These are phyloP conservation scores for Cardiocondyla obscurior DNA, from an alignment of 1,140 invertebrate species.

Conservation along the genomic window DNA sequence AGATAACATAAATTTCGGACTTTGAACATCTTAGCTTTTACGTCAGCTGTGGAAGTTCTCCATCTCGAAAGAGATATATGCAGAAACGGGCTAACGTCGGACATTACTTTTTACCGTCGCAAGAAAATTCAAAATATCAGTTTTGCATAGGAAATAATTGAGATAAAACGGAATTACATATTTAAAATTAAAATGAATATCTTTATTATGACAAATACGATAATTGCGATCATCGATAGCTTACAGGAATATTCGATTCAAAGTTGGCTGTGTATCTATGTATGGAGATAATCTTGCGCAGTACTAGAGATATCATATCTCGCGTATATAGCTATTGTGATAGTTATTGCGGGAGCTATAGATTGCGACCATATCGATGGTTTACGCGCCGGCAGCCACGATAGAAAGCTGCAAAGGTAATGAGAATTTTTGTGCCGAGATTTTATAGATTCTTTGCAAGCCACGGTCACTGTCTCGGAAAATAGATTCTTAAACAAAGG, in stretches of 20 bases:
- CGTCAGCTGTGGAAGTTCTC: no score
- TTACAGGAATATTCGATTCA: neutral
- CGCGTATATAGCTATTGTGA: neutral
- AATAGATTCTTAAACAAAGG: constrained; percentile 57
- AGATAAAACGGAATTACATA: no score
- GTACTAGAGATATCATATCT: neutral
- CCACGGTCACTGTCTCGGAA: constrained; percentile 27
- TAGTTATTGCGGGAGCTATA: neutral
- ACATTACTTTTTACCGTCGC: no score
- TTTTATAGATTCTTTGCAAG: constrained; percentile 41
- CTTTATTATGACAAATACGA: neutral
- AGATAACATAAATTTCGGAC: neutral
- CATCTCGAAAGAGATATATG: no score
- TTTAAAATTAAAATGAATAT: neutral
- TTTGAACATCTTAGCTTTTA: neutral
- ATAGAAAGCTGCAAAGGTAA: neutral
- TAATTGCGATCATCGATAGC: neutral
- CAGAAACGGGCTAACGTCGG: no score
- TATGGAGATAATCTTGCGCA: neutral
- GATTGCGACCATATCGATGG: neutral
- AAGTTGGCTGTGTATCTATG: neutral
- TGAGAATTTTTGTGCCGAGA: constrained; percentile 34
- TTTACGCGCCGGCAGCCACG: constrained; percentile 17
- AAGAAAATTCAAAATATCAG: no score
- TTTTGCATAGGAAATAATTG: neutral